Conservation (phyloP, 2,113 vertebrate species). For the Leptosomus discolor region DNA sequence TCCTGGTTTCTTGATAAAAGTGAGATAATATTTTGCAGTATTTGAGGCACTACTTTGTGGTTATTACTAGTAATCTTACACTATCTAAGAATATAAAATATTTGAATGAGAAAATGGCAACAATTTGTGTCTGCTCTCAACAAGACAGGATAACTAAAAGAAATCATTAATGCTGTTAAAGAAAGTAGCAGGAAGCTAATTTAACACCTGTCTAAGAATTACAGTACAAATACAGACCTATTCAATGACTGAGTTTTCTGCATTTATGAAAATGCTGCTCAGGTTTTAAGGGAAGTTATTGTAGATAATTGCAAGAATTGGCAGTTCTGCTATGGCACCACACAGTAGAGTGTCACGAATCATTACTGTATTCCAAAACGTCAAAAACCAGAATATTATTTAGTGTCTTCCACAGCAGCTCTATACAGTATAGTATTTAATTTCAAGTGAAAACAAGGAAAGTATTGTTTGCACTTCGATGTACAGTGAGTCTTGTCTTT, state of each 20-base stretch:
- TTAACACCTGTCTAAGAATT: not conserved
- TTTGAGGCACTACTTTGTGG: not conserved
- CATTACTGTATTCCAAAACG: not conserved
- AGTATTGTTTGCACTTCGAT: not conserved
- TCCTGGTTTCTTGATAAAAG: not conserved
- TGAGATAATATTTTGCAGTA: not conserved
- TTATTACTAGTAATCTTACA: not conserved
- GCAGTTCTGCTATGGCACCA: not conserved
- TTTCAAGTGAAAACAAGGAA: not conserved
- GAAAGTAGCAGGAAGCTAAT: not conserved
- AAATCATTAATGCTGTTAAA: not conserved
- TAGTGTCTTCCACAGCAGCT: not conserved
- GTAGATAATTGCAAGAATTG: not conserved
- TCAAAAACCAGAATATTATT: not conserved
- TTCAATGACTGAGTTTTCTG: not conserved
- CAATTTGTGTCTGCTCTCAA: not conserved
- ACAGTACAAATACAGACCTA: not conserved
- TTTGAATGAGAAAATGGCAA: not conserved
- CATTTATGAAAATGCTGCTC: not conserved
- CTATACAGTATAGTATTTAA: not conserved
- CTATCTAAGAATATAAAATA: not conserved
- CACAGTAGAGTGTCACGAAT: not conserved
- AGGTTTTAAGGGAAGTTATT: not conserved
- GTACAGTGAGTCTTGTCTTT: not conserved
- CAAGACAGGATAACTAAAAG: not conserved